phyloP scores from a whole-genome alignment of 2,888 invertebrate genomes.

The Autographa pulchrina region DNA sequence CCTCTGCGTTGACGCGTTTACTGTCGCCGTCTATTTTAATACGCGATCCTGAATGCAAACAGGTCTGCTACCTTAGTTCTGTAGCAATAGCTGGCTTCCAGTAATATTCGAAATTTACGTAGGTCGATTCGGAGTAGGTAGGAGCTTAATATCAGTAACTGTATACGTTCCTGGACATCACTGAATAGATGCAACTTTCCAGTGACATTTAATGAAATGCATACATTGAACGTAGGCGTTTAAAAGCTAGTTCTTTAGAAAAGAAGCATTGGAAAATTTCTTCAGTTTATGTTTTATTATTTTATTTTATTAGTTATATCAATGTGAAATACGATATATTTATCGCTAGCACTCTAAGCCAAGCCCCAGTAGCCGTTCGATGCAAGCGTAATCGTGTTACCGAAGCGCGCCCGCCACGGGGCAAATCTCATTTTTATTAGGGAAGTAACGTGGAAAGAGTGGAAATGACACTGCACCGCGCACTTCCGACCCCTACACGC shows the following conservation, averaged over 20 bases:
- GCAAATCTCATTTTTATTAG: conserved; percentile 87
- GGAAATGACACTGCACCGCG: conserved; percentile 88
- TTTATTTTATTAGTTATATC: background rate
- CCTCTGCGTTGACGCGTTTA: conserved; percentile 3
- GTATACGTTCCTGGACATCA: background rate
- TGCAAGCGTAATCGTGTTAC: conserved; percentile 69
- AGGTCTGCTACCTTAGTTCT: background rate
- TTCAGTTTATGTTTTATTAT: background rate
- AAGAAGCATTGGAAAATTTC: background rate
- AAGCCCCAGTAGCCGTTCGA: conserved; percentile 55
- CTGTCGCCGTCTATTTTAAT: background rate
- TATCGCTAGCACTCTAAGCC: conserved; percentile 26
- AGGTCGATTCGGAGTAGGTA: background rate
- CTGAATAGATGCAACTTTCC: background rate
- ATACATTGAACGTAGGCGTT: background rate
- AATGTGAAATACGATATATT: conserved; percentile 16
- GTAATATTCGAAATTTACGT: background rate
- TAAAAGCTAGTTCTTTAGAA: background rate
- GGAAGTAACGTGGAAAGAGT: conserved; percentile 85
- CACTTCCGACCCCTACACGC: conserved; percentile 84
- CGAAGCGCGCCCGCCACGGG: conserved; percentile 59
- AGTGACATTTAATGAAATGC: background rate
- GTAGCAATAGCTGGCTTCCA: background rate
- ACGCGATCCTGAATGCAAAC: background rate
- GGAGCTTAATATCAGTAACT: too few relatives aligned